Conservation (phyloP, 2,888 invertebrate genomes). For the Conchocele bisecta region DNA sequence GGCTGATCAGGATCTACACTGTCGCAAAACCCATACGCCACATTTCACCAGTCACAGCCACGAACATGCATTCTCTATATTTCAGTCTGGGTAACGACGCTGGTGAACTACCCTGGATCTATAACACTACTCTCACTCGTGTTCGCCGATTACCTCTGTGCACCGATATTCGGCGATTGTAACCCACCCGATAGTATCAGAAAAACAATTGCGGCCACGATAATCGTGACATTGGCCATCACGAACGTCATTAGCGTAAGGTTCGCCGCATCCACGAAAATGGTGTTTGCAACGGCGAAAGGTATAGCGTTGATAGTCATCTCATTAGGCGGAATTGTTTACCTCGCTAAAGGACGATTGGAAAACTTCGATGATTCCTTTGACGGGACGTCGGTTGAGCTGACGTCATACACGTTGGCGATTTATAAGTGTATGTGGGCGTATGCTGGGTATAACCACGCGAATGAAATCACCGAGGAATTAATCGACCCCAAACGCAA, state of each 20-base stretch:
- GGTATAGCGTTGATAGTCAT: constrained; percentile 94
- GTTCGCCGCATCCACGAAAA: constrained; percentile 96
- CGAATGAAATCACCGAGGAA: constrained; percentile 44
- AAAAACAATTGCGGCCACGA: constrained; percentile 22
- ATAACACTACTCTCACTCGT: constrained; percentile 35
- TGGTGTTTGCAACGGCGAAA: constrained; percentile 96
- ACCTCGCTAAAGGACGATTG: constrained; percentile 90
- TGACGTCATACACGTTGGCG: constrained; percentile 23
- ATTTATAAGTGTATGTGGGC: constrained; percentile 46
- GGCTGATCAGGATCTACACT: no score
- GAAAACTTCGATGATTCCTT: constrained; percentile 13
- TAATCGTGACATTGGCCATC: constrained; percentile 29
- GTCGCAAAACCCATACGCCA: no score
- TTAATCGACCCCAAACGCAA: constrained; percentile 31
- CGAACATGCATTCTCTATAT: no score
- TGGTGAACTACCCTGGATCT: constrained; percentile 21
- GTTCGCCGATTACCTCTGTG: constrained; percentile 40
- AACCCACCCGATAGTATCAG: neutral
- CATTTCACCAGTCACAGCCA: no score
- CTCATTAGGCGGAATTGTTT: constrained; percentile 93
- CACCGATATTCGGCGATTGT: constrained; percentile 32
- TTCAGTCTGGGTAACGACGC: constrained; percentile 19
- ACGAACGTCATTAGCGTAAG: constrained; percentile 88
- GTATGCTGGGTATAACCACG: constrained; percentile 25
- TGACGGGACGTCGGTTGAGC: constrained; percentile 11